Base-by-base conservation (phyloP, 2,113 vertebrate genomes). In the Tympanuchus pallidicinctus region DNA sequence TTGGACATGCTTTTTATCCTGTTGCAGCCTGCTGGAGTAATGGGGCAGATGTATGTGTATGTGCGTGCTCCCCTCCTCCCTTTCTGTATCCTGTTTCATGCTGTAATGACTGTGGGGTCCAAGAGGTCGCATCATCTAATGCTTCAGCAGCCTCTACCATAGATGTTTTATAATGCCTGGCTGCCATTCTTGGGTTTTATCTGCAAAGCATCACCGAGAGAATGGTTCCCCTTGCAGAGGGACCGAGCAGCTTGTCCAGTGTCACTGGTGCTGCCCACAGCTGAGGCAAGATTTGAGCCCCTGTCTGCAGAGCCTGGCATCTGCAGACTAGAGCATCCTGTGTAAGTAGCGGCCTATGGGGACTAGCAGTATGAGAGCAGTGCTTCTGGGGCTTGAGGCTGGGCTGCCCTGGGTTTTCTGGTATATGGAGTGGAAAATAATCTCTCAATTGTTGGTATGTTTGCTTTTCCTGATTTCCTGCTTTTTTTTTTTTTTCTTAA, bases 1-100 rank as follows among this genome's bases (percentile, higher is more conserved):
- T 42, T 83, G 72, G 93, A 92, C 11, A 3, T 91, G 85, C 57
- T 75, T 94, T 91, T 78, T 78, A 78, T 87, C 84, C 87, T 86
- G 72, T 81, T 85, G 78, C 70, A 89, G 82, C 89, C 93, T 91
- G 78, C 79, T 92, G 92, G 67, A 85, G 85, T 91, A 79, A 90
- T 60, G 76, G 90, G 47, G 65, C 60, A 90, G 79, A 36, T 60
- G 21, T 22, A 11, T 52, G 10, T 19, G 61, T 67, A 48, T 11
- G 1, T 30, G 45, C 38, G 1, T 61, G 79, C 50, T 80, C 73
- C 86, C 69, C 50, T 79, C 30, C 66, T 45, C 57, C n/a, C 38
- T 42, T 78, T 45, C 71, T 76, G n/a, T 56, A 13, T 76, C 45
- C 45, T 69, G 1, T 34, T 82, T 79, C 6, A 4, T 48, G 8